Evolutionary conservation across 2,888 invertebrate species (phyloP).

Genomic region (Lycocerus yunnanus): DNA sequence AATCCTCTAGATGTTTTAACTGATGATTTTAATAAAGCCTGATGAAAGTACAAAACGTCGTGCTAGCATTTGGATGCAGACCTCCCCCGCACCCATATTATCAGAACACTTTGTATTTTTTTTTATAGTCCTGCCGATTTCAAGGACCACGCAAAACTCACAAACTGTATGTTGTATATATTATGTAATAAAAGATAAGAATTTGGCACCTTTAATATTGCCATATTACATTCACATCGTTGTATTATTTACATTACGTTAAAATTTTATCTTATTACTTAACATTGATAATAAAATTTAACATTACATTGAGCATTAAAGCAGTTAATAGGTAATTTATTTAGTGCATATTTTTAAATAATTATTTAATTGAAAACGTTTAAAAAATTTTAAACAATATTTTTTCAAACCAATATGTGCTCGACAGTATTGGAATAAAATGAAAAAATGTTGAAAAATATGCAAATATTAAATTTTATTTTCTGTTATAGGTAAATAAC

Average conservation of each 20-base stretch:
- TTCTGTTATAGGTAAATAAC: background rate
- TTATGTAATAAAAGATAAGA: background rate
- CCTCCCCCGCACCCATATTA: too few species aligned
- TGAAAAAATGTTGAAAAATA: background rate
- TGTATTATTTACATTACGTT: conserved; percentile 23
- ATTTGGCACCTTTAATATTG: conserved; percentile 21
- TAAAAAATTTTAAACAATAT: background rate
- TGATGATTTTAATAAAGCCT: too few species aligned
- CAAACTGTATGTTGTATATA: background rate
- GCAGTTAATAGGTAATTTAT: background rate
- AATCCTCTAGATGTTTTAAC: too few species aligned
- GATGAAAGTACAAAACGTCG: too few species aligned
- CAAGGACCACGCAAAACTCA: background rate
- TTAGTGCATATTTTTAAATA: too few species aligned
- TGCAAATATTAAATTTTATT: background rate
- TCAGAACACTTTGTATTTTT: too few species aligned
- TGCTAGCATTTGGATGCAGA: too few species aligned
- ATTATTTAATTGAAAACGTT: too few species aligned
- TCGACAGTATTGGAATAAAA: background rate
- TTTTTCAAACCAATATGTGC: too few species aligned
- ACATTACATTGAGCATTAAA: conserved; percentile 12
- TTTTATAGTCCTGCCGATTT: too few species aligned
- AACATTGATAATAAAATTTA: conserved; percentile 27
- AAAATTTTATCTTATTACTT: conserved; percentile 9
- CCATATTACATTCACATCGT: conserved; percentile 7